phyloP scores from a whole-genome alignment of 2,113 vertebrate species.

The Budorcas taxicolor region DNA sequence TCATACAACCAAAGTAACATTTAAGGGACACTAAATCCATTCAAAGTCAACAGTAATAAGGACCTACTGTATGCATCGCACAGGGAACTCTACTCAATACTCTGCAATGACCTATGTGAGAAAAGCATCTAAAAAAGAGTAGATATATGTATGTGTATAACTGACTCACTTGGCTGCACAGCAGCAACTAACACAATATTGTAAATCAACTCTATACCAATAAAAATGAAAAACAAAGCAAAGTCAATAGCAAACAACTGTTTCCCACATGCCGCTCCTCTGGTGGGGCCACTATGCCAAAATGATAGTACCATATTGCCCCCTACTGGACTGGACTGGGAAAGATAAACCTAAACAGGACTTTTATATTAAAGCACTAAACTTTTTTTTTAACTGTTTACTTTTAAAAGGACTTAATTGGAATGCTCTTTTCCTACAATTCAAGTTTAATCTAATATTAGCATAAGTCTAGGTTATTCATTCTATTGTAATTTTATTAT shows the following conservation, averaged over 20 bases:
- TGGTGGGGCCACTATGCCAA: not conserved
- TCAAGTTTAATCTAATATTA: not conserved
- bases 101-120: not conserved
- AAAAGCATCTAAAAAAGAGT: not conserved
- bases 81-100: not conserved
- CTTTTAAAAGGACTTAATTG: not conserved
- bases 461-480: not conserved
- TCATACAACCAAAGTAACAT: constrained; percentile 12
- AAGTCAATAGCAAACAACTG: not conserved
- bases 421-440: not conserved
- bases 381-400: not conserved
- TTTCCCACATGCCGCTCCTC: not conserved
- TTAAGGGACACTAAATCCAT: not conserved
- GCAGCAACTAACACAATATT: not conserved
- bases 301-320: constrained; percentile 70
- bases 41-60: not conserved
- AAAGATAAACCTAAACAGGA: constrained; percentile 40
- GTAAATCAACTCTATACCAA: not conserved
- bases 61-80: not conserved
- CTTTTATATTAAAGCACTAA: not conserved
- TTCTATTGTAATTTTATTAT: not conserved
- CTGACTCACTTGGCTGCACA: not conserved
- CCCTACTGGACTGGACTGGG: constrained; percentile 73
- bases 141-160: not conserved
- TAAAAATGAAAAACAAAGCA: not conserved